phyloP scores from a whole-genome alignment of 2,888 invertebrate species.

The Leptopilina myrica region DNA sequence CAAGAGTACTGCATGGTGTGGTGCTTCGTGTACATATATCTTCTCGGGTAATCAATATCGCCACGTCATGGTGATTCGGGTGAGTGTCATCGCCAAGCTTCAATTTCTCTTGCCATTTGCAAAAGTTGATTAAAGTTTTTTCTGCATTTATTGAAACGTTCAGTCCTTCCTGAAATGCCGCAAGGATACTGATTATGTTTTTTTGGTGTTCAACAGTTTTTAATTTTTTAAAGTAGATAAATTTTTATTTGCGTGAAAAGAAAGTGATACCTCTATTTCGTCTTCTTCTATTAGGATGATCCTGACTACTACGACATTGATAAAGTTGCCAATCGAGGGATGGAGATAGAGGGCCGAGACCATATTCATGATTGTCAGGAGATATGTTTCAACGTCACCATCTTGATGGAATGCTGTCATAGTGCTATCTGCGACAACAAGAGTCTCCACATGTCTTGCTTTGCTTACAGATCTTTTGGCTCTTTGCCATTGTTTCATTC shows the following conservation, averaged over 20 bases:
- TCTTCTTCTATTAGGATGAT: conserved; percentile 87
- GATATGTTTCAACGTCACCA: conserved; percentile 89
- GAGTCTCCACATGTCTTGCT: conserved; percentile 88
- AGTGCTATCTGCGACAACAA: conserved; percentile 91
- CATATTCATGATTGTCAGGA: conserved; percentile 96
- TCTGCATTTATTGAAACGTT: conserved; percentile 90
- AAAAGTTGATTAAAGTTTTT: conserved; percentile 89
- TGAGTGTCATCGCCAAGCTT: conserved; percentile 88
- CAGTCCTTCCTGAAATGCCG: conserved; percentile 78
- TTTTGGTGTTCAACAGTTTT: no score
- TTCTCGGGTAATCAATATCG: conserved; percentile 87
- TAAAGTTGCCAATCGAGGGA: conserved; percentile 92
- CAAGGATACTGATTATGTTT: no score
- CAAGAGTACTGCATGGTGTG: conserved; percentile 80
- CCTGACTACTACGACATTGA: conserved; percentile 92
- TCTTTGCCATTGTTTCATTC: conserved; percentile 65
- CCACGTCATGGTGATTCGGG: conserved; percentile 94
- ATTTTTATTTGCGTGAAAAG: no score
- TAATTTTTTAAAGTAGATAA: no score
- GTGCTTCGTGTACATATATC: conserved; percentile 78
- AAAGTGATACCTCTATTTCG: conserved; percentile 77
- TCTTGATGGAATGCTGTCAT: conserved; percentile 92
- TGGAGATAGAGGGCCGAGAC: conserved; percentile 90
- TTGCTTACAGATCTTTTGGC: conserved; percentile 84
- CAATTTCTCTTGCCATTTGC: conserved; percentile 83